Percentiles rank a stretch among this genome's conserved stretches.
phyloP scores from a whole-genome alignment of 2,113 vertebrate genomes.

The Orientallactaga bullata region DNA sequence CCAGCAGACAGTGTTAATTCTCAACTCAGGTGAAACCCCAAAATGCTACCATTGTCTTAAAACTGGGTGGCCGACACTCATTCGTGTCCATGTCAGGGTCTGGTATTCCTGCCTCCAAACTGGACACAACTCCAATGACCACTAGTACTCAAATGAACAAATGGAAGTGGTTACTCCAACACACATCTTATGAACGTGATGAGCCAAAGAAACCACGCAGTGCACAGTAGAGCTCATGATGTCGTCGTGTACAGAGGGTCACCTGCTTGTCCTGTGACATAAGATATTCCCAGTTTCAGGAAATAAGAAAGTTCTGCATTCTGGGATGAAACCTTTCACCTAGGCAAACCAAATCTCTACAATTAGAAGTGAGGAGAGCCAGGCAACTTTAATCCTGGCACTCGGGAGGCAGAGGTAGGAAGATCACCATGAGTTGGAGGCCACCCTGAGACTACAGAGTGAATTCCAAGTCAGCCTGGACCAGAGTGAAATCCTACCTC shows the following conservation, averaged over 20 bases:
- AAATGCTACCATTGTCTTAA: background rate
- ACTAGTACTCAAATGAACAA: rapidly evolving
- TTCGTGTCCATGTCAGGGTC: background rate
- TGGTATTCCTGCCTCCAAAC: background rate
- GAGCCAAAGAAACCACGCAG: background rate
- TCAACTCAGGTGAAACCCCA: background rate
- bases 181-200: rapidly evolving
- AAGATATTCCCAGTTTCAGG: background rate
- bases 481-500: too few species aligned
- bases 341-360: background rate
- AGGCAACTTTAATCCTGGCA: too few species aligned
- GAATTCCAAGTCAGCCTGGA: too few species aligned
- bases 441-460: too few species aligned
- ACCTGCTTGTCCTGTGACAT: background rate
- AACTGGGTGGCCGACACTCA: background rate
- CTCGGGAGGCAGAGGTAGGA: too few species aligned
- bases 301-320: background rate
- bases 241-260: background rate
- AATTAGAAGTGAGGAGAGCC: background rate
- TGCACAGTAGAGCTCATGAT: rapidly evolving
- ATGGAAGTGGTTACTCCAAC: rapidly evolving
- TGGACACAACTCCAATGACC: background rate
- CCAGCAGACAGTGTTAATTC: background rate
- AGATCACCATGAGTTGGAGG: too few species aligned
- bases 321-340: background rate